Percentiles rank a stretch among this genome's conserved stretches.
Conservation (phyloP, 92 coral and sea anemone species). For the Parazoanthus atlanticus region DNA sequence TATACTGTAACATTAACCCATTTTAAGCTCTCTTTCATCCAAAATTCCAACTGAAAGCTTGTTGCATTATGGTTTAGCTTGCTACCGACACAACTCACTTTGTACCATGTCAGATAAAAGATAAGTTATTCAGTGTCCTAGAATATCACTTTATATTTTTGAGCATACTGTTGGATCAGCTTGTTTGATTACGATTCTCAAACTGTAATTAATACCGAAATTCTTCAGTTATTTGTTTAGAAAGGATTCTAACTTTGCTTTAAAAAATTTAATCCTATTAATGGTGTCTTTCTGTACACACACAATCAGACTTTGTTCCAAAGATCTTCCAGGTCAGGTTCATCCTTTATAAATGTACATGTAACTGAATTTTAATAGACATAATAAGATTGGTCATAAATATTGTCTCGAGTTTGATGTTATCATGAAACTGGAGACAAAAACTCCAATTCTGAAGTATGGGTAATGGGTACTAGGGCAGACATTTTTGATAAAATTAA, state of each 20-base stretch:
- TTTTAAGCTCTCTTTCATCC: background rate
- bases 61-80: background rate
- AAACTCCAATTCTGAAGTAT: background rate
- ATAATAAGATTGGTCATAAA: background rate
- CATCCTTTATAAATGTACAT: background rate
- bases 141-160: too few relatives aligned
- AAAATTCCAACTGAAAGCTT: too few relatives aligned
- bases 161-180: background rate
- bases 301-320: constrained; percentile 2
- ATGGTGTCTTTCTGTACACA: background rate
- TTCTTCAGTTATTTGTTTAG: background rate
- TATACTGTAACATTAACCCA: background rate
- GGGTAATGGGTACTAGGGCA: too few relatives aligned
- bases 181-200: background rate
- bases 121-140: background rate
- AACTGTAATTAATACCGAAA: background rate
- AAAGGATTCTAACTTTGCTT: background rate
- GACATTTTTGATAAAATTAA: too few relatives aligned
- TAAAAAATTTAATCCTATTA: background rate
- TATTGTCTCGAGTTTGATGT: background rate
- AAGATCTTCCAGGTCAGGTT: background rate
- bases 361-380: background rate
- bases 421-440: background rate
- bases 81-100: too few relatives aligned
- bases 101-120: background rate